Base-by-base conservation (phyloP, 2,113 vertebrate species). In the Rhea pennata region DNA sequence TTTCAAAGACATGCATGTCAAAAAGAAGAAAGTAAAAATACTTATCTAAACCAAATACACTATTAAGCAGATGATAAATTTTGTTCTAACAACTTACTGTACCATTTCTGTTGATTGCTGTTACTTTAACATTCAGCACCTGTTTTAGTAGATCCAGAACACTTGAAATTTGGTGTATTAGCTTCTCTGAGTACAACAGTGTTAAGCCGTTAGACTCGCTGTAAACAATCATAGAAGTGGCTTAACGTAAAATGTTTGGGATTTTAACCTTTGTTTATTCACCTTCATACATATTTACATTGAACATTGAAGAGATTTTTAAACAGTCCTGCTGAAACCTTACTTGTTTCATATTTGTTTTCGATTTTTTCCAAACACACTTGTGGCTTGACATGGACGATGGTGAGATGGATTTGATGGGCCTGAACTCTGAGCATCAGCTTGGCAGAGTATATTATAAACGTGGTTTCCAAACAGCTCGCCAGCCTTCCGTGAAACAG, bases 1-100 rank as follows among this genome's bases (percentile, higher is more conserved):
- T 98, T 98, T 98, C 97, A 97, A 94, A 98, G 98, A 98, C 98
- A 92, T 98, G 98, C 98, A 98, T 98, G 98, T 98, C 98, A 98
- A 96, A 98, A 62, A 97, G 96, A 98, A 95, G 96, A 82, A 96
- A 97, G 97, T 98, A 96, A 97, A 96, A 97, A 97, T 98, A 97
- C 96, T 90, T 98, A 95, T 84, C 97, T 98, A 97, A 98, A 96
- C 87, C 93, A 92, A 85, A 73, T 97, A 95, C 96, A 95, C 95
- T 98, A 51, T 97, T 96, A 95, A 97, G 92, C 95, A 95, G 93
- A 95, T 98, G 74, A 97, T 97, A 87, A 91, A 92, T 84, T 92
- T 95, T 98, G 95, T 96, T 74, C 96, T 98, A 97, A 97, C 97
- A 96, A 97, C 97, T 96, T 97, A 83, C 95, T 97, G 93, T 98